Base-by-base conservation (phyloP, 2,797 vertebrate genomes). In the Antennarius maculatus region DNA sequence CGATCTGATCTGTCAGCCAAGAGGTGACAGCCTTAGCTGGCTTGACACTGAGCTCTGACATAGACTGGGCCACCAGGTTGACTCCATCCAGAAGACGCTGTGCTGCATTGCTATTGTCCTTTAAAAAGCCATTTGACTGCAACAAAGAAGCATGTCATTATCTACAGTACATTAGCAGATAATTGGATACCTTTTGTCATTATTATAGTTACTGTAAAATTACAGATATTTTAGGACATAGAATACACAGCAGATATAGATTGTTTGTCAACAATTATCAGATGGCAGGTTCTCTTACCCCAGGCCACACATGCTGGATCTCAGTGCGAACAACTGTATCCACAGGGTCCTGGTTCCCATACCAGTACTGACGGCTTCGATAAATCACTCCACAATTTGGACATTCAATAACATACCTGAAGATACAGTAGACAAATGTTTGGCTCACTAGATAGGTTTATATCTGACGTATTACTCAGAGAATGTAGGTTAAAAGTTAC, bases 301-400 rank as follows among this genome's bases (percentile, higher is more conserved):
- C 97, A 1, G 96, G 96, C 98, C 98, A 99, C 72, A 99, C 94
- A 1, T 99, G 98, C 66, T 98, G 95, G 72, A 99, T 99, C 87
- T 99, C 98, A n/a, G 98, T 99, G 73, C 97, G 95, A 71, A 99
- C 97, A 41, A 98, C 95, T 0, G 97, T 99, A 78, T 99, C 97
- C 78, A 99, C 98, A 41, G 98, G 98, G 85, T 93, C 90, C 80
- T 92, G 91, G 64, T 93, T 92, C 58, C 91, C 92, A 11, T 91
- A 92, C 91, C 90, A 92, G 72, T 80, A 93, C 68, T 91, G 91
- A 28, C 91, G 90, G 69, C 91, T 92, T 28, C 92, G 89, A 76
- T 92, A 93, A 66, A 92, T 91, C 84, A 99, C 97, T 0, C 95
- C 95, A 54, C 90, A 92, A 59, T 65, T 83, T 27, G 90, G 90